Percentiles rank a stretch among this genome's conserved stretches.
Conservation (phyloP, 2,888 invertebrate species). For the Meiosimyza platycephala region DNA sequence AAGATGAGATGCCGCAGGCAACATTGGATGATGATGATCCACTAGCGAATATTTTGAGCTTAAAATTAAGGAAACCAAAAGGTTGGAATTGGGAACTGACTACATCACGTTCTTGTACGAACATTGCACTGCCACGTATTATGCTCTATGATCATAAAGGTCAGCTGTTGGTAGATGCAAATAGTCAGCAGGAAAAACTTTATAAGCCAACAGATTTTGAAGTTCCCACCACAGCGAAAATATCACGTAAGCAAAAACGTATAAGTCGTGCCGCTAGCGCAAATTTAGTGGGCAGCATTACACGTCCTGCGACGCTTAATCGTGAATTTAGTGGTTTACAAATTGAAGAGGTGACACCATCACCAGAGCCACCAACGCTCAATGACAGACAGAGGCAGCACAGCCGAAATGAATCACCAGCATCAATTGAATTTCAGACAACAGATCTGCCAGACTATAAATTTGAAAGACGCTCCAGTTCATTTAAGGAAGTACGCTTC, state of each 20-base stretch:
- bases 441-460: slow-evolving; percentile 49
- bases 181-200: slow-evolving; percentile 57
- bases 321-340: slow-evolving; percentile 53
- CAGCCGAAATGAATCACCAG: slow-evolving; percentile 26
- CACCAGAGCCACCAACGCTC: slow-evolving; percentile 31
- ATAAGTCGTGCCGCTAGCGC: slow-evolving; percentile 46
- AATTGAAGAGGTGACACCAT: slow-evolving; percentile 55
- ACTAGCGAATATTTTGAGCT: slow-evolving; percentile 67
- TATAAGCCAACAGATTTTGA: slow-evolving; percentile 44
- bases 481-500: slow-evolving; percentile 59
- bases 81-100: slow-evolving; percentile 72
- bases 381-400: slow-evolving; percentile 26
- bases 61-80: slow-evolving; percentile 70
- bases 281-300: slow-evolving; percentile 49
- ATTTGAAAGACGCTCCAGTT: slow-evolving; percentile 55
- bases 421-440: slow-evolving; percentile 52
- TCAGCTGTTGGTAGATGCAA: slow-evolving; percentile 67
- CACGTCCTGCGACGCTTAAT: slow-evolving; percentile 47
- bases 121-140: slow-evolving; percentile 70
- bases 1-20: background rate
- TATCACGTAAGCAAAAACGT: slow-evolving; percentile 27
- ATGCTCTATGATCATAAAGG: slow-evolving; percentile 70
- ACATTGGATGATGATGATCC: slow-evolving; percentile 49
- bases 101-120: slow-evolving; percentile 71
- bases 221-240: slow-evolving; percentile 4